Evolutionary conservation across 1,140 invertebrate genomes (phyloP).

Genomic region (Linepithema humile): DNA sequence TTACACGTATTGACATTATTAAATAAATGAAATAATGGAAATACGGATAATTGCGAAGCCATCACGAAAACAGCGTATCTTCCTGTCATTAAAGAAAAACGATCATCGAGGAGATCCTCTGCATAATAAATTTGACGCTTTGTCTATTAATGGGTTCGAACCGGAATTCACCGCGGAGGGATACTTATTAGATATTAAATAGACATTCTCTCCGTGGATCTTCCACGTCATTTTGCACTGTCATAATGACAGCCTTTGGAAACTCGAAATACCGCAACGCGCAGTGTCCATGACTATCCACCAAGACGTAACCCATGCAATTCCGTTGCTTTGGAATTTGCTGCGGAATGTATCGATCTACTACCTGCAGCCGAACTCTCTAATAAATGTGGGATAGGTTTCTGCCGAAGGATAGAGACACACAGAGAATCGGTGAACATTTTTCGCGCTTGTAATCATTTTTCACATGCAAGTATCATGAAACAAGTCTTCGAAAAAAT

Average conservation of each 20-base stretch:
- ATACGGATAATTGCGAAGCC: neutral
- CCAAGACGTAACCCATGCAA: slow-evolving; percentile 50
- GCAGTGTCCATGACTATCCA: slow-evolving; percentile 32
- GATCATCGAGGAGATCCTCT: neutral
- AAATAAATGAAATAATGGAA: slow-evolving; percentile 14
- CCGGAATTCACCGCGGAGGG: neutral
- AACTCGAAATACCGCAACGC: slow-evolving; percentile 61
- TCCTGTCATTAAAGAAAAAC: slow-evolving; percentile 4
- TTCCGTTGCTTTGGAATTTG: slow-evolving; percentile 71
- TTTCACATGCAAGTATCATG: slow-evolving; percentile 19
- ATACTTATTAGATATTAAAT: slow-evolving; percentile 54
- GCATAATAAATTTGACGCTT: slow-evolving; percentile 15
- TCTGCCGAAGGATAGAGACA: slow-evolving; percentile 38
- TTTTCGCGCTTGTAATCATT: slow-evolving; percentile 23
- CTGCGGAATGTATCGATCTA: slow-evolving; percentile 77
- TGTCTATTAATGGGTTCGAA: neutral
- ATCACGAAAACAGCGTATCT: neutral
- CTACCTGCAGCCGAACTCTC: slow-evolving; percentile 74
- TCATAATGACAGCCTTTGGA: slow-evolving; percentile 55
- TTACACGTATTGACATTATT: slow-evolving; percentile 15
- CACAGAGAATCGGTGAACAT: slow-evolving; percentile 13
- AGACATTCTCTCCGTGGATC: slow-evolving; percentile 28
- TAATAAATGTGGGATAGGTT: slow-evolving; percentile 75
- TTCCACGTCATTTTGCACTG: slow-evolving; percentile 20
- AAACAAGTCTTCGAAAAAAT: slow-evolving; percentile 33